Base-by-base conservation (phyloP, 2,888 invertebrate species). In the Epistrophe grossulariae region DNA sequence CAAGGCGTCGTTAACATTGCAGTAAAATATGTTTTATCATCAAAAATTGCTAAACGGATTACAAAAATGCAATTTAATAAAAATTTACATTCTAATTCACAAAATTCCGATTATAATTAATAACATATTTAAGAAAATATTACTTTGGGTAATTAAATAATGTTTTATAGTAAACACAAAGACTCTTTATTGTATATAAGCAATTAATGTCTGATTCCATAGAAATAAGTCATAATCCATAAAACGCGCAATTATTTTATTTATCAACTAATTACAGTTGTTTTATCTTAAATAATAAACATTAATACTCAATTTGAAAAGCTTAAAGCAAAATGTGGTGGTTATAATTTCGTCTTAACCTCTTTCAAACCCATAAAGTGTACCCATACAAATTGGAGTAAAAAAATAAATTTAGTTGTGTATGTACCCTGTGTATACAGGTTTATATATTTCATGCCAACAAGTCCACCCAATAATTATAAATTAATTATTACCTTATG, bases 401-500 rank as follows among this genome's bases (percentile, higher is more conserved):
- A 40, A 11, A 11, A 38, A 2, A 10, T 2, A 38, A 0, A 38
- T 38, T 11, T 11, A 38, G n/a, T n/a, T n/a, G n/a, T n/a, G n/a
- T 38, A 38, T 38, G 38, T 11, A 38, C 38, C 1, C 24, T 24
- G 24, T 24, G 2, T 9, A 35, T 1, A 9, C 2, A 9, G 7
- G 35, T 35, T n/a, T n/a, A 35, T 0, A 31, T 35, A n/a, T 48
- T 50, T 38, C 11, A 1, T 52, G 40, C 57, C 35, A 60, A 50
- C 40, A 9, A 43, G 28, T 73, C 48, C 31, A 60, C 59, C 59
- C 45, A 62, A 71, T 81, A 78, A 85, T 85, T 81, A 81, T 71
- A 81, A 85, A 85, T 85, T 85, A 85, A 85, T 85, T 81, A 81
- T 78, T 73, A 74, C 78, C 64, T 59, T 68, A 48, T 74, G 45